phyloP scores from a whole-genome alignment of 2,888 invertebrate species.

The Mesoligia furuncula region DNA sequence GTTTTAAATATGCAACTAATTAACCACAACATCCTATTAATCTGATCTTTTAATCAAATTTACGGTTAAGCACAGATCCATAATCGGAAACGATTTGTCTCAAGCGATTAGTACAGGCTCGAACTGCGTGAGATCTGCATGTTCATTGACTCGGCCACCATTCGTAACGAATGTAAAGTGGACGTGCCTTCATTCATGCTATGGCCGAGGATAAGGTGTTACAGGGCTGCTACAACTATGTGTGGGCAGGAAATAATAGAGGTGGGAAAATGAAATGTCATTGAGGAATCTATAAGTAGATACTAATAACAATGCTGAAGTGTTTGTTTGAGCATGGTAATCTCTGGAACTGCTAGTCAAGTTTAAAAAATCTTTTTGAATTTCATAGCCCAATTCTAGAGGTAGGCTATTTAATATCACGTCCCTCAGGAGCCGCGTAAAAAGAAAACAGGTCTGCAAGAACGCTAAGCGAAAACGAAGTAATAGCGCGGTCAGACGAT shows the following conservation, averaged over 20 bases:
- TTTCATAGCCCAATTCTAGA: no score
- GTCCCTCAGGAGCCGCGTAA: no score
- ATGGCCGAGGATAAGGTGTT: neutral
- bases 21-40: slow-evolving; percentile 3
- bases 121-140: slow-evolving; percentile 26
- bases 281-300: neutral
- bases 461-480: no score
- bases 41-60: slow-evolving; percentile 1
- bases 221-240: neutral
- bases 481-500: no score
- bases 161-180: slow-evolving; percentile 26
- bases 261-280: no score
- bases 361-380: no score
- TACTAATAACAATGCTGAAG: neutral
- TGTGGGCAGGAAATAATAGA: neutral
- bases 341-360: no score
- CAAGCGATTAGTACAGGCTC: slow-evolving; percentile 22
- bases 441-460: no score
- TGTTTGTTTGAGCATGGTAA: neutral
- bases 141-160: slow-evolving; percentile 32
- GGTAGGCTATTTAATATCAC: no score
- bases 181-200: slow-evolving; percentile 51
- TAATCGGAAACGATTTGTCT: slow-evolving; percentile 38
- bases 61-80: slow-evolving; percentile 5
- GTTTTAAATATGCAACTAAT: neutral